Evolutionary conservation across 1,140 invertebrate genomes (phyloP).

Genomic region (Oppia nitens): DNA sequence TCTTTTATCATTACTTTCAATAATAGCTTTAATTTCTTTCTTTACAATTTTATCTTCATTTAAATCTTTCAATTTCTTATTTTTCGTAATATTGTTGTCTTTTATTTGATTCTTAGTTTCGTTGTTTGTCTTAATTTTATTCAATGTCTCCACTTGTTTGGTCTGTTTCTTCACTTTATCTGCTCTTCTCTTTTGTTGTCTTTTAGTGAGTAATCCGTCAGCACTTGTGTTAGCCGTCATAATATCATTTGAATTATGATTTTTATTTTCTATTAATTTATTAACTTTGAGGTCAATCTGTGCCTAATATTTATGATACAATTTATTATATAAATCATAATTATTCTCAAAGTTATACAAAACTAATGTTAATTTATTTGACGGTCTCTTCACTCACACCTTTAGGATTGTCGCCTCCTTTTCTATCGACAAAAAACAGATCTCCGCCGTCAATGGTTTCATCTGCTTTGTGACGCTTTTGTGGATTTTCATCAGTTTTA

Average conservation of each 20-base stretch:
- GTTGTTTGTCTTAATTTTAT: neutral
- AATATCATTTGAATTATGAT: too few species aligned
- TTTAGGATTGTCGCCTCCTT: neutral
- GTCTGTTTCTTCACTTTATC: neutral
- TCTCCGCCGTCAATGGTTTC: neutral
- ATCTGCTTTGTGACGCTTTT: neutral
- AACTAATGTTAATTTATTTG: neutral
- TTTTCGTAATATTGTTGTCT: too few species aligned
- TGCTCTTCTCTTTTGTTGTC: neutral
- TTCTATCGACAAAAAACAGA: neutral
- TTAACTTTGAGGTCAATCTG: too few species aligned
- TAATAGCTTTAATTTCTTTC: slow-evolving; percentile 1
- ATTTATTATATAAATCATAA: too few species aligned
- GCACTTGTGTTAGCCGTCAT: neutral
- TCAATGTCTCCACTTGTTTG: neutral
- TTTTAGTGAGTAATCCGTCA: neutral
- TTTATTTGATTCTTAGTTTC: neutral
- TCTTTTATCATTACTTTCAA: too few species aligned
- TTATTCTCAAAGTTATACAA: too few species aligned
- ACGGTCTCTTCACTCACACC: neutral
- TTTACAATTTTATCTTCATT: neutral
- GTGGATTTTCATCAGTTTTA: slow-evolving; percentile 5
- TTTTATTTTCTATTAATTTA: too few species aligned
- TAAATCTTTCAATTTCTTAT: neutral
- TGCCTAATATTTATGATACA: too few species aligned